phyloP scores from a whole-genome alignment of 2,113 vertebrate species.

The Charadrius vociferus region DNA sequence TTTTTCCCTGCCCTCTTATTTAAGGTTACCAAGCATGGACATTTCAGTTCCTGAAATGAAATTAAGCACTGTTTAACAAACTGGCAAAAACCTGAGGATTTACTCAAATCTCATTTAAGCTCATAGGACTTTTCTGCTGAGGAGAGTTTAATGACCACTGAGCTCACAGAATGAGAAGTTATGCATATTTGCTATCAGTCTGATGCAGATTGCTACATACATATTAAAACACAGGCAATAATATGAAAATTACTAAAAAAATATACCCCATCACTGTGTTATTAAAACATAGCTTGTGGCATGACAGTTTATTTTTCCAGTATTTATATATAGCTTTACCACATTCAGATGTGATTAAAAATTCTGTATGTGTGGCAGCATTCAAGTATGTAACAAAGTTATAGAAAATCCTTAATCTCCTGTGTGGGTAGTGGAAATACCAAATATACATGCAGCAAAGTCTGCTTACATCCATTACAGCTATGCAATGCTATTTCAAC shows the following conservation, averaged over 20 bases:
- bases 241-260: conserved; percentile 3
- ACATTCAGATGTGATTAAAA: background rate
- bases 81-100: background rate
- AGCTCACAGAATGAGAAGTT: background rate
- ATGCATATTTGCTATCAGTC: background rate
- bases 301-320: background rate
- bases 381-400: background rate
- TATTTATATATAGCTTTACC: conserved; percentile 11
- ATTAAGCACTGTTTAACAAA: background rate
- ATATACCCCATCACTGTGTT: background rate
- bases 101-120: background rate
- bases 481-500: background rate
- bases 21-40: background rate
- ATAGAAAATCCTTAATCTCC: background rate
- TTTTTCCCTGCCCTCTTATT: background rate
- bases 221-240: background rate
- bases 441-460: background rate
- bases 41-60: background rate
- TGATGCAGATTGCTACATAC: background rate
- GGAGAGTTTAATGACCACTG: background rate
- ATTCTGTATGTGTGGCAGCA: background rate
- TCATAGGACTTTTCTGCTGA: background rate
- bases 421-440: background rate
- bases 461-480: background rate
- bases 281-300: conserved; percentile 27